These are phyloP conservation scores for Bombus breviceps DNA, from an alignment of 1,140 invertebrate species.

Conservation along the genomic window DNA sequence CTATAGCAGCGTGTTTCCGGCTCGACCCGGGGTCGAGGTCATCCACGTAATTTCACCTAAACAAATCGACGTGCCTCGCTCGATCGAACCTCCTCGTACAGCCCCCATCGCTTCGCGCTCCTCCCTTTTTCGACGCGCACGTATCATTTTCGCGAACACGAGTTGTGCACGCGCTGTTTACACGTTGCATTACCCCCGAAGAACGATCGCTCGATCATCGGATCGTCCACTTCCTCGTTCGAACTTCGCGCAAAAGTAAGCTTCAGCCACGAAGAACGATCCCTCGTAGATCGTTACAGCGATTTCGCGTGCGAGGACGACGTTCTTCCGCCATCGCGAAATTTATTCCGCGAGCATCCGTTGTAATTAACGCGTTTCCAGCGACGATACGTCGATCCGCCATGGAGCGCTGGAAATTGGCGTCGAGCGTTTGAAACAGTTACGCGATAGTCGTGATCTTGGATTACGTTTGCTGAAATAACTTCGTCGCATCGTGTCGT, in stretches of 20 bases:
- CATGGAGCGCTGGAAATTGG: not conserved
- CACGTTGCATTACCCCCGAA: constrained; percentile 30
- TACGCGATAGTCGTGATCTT: not conserved
- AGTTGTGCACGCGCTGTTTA: constrained; percentile 40
- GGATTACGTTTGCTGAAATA: too few species aligned
- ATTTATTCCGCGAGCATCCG: constrained; percentile 12
- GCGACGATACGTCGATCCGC: not conserved
- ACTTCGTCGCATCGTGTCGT: not conserved
- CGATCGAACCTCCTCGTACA: constrained; percentile 50
- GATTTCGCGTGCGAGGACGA: constrained; percentile 2
- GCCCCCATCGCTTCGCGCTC: not conserved
- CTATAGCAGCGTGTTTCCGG: constrained; percentile 62
- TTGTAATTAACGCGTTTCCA: constrained; percentile 16
- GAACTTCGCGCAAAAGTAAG: not conserved
- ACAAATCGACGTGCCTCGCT: constrained; percentile 54
- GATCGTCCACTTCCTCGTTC: not conserved
- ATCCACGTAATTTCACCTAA: constrained; percentile 63
- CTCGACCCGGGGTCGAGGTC: constrained; percentile 57
- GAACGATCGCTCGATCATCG: not conserved
- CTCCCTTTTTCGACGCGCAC: constrained; percentile 14
- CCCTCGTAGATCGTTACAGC: not conserved
- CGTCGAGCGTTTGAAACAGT: not conserved
- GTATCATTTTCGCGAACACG: constrained; percentile 35
- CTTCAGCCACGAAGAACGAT: not conserved
- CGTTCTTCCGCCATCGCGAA: not conserved